Conservation (phyloP, 92 coral and sea anemone species). For the Anthopleura xanthogrammica region DNA sequence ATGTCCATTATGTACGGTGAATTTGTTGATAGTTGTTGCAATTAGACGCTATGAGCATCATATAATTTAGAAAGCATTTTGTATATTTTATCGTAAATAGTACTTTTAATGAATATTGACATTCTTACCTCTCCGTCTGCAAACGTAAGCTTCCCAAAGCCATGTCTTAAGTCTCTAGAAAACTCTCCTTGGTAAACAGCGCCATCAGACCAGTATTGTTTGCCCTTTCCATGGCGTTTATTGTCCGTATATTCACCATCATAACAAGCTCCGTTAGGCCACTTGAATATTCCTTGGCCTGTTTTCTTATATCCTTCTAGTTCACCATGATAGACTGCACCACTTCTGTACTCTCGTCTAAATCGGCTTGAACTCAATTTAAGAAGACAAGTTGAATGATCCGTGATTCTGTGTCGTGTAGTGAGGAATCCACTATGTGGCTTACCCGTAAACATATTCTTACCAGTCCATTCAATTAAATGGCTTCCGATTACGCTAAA, state of each 20-base stretch:
- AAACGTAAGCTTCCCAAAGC: conserved; percentile 80
- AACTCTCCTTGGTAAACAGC: conserved; percentile 80
- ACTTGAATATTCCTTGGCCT: conserved; percentile 84
- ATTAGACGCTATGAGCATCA: too few relatives aligned
- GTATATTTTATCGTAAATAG: not conserved
- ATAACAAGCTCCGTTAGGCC: conserved; percentile 98
- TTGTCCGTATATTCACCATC: conserved; percentile 92
- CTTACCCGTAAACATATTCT: not conserved
- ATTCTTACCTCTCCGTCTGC: conserved; percentile 85
- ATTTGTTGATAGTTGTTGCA: too few relatives aligned
- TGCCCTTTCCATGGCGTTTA: conserved; percentile 86
- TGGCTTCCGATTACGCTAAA: not conserved
- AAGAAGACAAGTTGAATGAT: conserved; percentile 64
- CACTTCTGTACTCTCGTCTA: conserved; percentile 82
- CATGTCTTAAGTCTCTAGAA: conserved; percentile 78
- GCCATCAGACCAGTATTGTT: conserved; percentile 91
- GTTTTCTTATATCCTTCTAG: conserved; percentile 81
- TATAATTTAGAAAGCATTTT: too few relatives aligned
- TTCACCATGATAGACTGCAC: conserved; percentile 85
- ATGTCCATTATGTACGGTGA: too few relatives aligned
- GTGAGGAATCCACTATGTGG: not conserved
- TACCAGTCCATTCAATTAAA: not conserved
- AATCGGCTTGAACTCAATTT: conserved; percentile 85
- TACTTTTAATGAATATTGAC: not conserved
- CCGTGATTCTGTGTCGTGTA: not conserved